Evolutionary conservation across 2,113 vertebrate genomes (phyloP), one percentile per base, ranked within the genome.

Genomic region (Gymnogyps californianus): DNA sequence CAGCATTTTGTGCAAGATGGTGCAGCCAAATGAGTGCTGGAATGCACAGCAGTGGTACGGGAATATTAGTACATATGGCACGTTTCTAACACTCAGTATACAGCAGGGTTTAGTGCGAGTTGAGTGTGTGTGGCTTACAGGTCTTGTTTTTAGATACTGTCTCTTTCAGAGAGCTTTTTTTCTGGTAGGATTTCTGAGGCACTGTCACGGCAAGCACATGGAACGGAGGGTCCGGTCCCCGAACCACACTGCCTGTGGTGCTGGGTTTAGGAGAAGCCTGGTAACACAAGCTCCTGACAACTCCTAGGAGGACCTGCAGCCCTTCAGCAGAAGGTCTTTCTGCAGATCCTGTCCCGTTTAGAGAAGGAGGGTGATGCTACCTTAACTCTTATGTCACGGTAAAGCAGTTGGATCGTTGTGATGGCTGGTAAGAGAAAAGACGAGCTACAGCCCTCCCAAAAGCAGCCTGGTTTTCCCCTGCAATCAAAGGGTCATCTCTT

Each of bases 61-160:
- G n/a, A 42, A 28, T 70, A 46, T 52, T 38, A 51, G 44, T 55
- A 25, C 1, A 0, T 32, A 19, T 13, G 21, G 13, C 9, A 2
- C 29, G 14, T 38, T 94, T 89, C 64, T 93, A 58, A 89, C 81
- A 47, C n/a, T 66, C 52, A 21, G 1, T 42, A 19, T 59, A 44
- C 44, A 69, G 28, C 42, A 80, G 40, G 18, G 32, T 59, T 66
- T 26, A 67, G 65, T 20, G 36, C 0, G 0, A 76, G 21, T 9
- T 82, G 22, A 9, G 19, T 1, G 2, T 26, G 24, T 72, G 36
- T 55, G 36, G 57, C 82, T 84, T 61, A 16, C 34, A 47, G 49
- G 14, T 80, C 44, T 76, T 85, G 29, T 7, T 62, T 95, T 75
- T 61, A 69, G 44, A 29, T 54, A 52, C 14, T 14, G 2, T 74